phyloP scores from a whole-genome alignment of 2,888 invertebrate species.

The Dorcus parallelipipedus region DNA sequence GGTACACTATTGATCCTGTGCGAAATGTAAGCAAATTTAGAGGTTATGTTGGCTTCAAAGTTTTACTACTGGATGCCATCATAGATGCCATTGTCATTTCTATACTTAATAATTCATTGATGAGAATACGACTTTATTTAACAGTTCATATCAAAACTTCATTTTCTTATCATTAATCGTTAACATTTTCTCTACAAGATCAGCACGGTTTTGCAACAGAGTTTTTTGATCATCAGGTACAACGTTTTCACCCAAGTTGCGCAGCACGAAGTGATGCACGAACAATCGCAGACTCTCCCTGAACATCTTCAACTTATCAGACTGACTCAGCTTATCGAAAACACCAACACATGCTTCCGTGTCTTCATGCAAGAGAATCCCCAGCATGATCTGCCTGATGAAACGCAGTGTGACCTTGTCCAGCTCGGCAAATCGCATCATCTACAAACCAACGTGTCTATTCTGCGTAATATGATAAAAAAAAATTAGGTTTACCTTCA shows the following conservation, averaged over 20 bases:
- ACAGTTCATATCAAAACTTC: conserved; percentile 9
- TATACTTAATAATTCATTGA: too few relatives aligned
- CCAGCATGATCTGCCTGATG: conserved; percentile 72
- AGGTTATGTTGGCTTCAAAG: too few relatives aligned
- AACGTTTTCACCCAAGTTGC: conserved; percentile 55
- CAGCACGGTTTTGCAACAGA: conserved; percentile 57
- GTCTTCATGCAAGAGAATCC: conserved; percentile 68
- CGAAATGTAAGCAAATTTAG: too few relatives aligned
- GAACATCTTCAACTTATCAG: conserved; percentile 74
- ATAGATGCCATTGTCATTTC: too few relatives aligned
- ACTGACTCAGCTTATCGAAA: conserved; percentile 70
- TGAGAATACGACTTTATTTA: too few relatives aligned
- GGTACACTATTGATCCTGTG: too few relatives aligned
- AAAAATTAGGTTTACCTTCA: conserved; percentile 64
- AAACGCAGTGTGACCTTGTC: conserved; percentile 76
- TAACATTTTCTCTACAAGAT: conserved; percentile 65
- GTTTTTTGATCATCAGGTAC: conserved; percentile 49
- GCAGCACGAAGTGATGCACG: conserved; percentile 80
- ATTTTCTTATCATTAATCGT: conserved; percentile 17
- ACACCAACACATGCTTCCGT: conserved; percentile 58
- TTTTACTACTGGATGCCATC: too few relatives aligned
- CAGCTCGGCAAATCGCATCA: conserved; percentile 83
- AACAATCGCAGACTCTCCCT: conserved; percentile 81
- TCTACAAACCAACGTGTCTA: conserved; percentile 50
- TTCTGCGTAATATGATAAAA: not conserved